Evolutionary conservation across 2,888 invertebrate species (phyloP), one percentile per base, ranked within the genome.

Genomic region (Epirrhoe alternata): DNA sequence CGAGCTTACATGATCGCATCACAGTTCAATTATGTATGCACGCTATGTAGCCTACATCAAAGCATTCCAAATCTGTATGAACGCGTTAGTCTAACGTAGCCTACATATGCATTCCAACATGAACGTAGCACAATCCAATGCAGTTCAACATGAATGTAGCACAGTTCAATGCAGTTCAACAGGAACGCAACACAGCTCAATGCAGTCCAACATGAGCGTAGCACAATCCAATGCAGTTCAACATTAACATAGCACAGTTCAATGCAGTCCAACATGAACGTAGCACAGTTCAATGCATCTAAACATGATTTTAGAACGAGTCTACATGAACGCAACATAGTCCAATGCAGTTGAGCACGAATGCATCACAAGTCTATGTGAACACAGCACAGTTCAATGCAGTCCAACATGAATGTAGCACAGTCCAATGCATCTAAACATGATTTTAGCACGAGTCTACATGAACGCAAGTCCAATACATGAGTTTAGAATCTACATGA

Each of bases 381-480:
- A n/a, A n/a, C n/a, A n/a, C n/a, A 63, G 47, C 63, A 58, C 57
- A 47, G 10, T 52, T 8, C 64, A 45, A 35, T 59, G 54, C 24
- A 58, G n/a, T n/a, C n/a, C 35, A 3, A 35, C 35, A 24, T 24
- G 45, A 35, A 24, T 54, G 62, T 47, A 63, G 47, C 63, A 58
- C 57, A 47, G 10, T 57, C 16, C 64, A 52, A 35, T 59, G 54
- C 24, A 58, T 30, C n/a, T n/a, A 17, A 52, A 52, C 33, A 52
- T 51, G 63, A 57, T 56, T 51, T 56, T 51, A 24, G 24, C 24
- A 24, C 24, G 24, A 24, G 24, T 24, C 24, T 24, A 24, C 24
- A 24, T n/a, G n/a, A n/a, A n/a, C n/a, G n/a, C n/a, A n/a, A n/a
- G n/a, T n/a, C n/a, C n/a, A n/a, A n/a, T n/a, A n/a, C n/a, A n/a